phyloP scores from a whole-genome alignment of 2,888 invertebrate genomes.

The Chironomus tentans region DNA sequence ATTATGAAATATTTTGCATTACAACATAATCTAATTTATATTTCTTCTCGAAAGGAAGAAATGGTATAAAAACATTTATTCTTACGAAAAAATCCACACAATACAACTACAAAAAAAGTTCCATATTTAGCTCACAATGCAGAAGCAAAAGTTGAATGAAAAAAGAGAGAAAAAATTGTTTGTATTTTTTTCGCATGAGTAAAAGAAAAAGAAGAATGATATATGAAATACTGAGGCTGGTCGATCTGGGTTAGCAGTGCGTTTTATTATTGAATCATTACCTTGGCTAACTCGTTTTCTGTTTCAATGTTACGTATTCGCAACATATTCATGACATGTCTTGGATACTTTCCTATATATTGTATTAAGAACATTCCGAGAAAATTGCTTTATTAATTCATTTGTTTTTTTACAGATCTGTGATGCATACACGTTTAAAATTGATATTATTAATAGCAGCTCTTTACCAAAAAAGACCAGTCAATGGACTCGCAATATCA shows the following conservation, averaged over 20 bases:
- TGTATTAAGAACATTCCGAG: neutral
- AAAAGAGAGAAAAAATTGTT: too few relatives aligned
- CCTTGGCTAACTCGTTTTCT: constrained; percentile 9
- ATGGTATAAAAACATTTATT: too few relatives aligned
- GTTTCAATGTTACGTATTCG: neutral
- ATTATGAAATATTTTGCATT: too few relatives aligned
- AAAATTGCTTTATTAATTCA: neutral
- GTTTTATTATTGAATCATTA: neutral
- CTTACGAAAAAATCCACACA: too few relatives aligned
- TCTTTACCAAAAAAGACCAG: neutral
- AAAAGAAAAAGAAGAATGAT: neutral
- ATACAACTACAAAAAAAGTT: too few relatives aligned
- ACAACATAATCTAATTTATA: too few relatives aligned
- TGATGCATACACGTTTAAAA: neutral
- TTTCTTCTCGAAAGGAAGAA: too few relatives aligned
- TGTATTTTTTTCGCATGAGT: too few relatives aligned
- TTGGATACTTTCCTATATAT: neutral
- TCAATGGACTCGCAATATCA: constrained; percentile 45
- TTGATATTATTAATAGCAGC: neutral
- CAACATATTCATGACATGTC: neutral
- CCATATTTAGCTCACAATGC: too few relatives aligned
- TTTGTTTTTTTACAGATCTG: constrained; percentile 2
- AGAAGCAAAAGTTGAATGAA: too few relatives aligned
- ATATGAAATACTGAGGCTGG: neutral
- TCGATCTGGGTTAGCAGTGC: neutral